Conservation (phyloP, 2,113 vertebrate species). For the Empidonax alnorum region DNA sequence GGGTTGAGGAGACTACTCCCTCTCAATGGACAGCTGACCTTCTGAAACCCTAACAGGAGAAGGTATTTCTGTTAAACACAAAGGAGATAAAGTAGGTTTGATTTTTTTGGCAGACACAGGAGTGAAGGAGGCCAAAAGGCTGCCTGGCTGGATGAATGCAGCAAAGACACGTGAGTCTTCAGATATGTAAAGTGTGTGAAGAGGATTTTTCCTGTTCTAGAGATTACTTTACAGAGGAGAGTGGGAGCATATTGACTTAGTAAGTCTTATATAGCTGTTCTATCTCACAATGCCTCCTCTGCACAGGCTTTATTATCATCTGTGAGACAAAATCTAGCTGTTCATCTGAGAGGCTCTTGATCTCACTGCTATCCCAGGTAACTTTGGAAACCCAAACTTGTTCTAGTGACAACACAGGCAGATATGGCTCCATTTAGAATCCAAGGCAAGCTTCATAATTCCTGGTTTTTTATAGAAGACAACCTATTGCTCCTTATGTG, state of each 20-base stretch:
- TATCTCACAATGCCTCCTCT: neutral
- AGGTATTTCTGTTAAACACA: constrained; percentile 26
- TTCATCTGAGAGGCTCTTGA: neutral
- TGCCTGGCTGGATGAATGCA: neutral
- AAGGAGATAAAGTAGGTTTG: neutral
- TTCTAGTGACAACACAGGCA: neutral
- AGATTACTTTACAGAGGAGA: neutral
- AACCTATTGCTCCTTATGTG: neutral
- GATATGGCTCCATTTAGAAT: neutral
- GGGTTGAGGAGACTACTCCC: neutral
- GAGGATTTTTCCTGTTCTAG: neutral
- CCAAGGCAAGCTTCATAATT: neutral
- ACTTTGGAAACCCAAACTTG: neutral
- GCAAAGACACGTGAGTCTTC: neutral
- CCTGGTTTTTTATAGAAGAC: neutral
- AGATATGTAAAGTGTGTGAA: neutral
- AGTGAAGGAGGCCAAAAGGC: neutral
- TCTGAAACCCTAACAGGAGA: neutral
- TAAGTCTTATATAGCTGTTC: neutral
- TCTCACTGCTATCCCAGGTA: neutral
- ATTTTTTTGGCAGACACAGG: neutral
- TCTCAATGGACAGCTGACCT: neutral
- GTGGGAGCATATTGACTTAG: neutral
- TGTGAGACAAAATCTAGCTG: neutral
- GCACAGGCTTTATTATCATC: neutral